Evolutionary conservation across 1,140 invertebrate genomes (phyloP).

Genomic region (Hydropsyche tenuis): DNA sequence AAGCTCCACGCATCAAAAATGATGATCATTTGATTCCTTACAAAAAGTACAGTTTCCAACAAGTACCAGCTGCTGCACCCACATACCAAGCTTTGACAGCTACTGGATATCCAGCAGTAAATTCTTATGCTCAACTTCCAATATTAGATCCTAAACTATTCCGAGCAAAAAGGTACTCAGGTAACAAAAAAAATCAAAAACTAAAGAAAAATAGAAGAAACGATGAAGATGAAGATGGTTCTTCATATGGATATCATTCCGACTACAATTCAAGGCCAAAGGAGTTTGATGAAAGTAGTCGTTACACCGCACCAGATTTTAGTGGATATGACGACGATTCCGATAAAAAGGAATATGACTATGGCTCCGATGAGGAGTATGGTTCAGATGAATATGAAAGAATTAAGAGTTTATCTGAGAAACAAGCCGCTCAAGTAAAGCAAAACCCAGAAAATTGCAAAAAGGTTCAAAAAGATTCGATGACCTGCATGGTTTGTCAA

Average conservation of each 20-base stretch:
- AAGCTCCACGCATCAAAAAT: conserved; percentile 27
- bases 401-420: conserved; percentile 63
- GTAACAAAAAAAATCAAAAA: conserved; percentile 36
- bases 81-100: conserved; percentile 45
- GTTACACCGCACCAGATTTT: conserved; percentile 55
- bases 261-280: conserved; percentile 61
- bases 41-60: conserved; percentile 48
- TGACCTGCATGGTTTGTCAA: conserved; percentile 72
- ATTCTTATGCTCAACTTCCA: conserved; percentile 61
- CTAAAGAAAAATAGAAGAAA: conserved; percentile 10
- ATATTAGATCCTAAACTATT: conserved; percentile 49
- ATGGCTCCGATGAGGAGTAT: conserved; percentile 60
- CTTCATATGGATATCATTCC: conserved; percentile 58
- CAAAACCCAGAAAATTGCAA: conserved; percentile 68
- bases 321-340: conserved; percentile 50
- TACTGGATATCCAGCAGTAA: conserved; percentile 57
- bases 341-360: conserved; percentile 59
- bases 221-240: conserved; percentile 53
- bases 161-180: conserved; percentile 44
- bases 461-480: conserved; percentile 67
- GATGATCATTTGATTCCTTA: conserved; percentile 44
- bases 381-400: conserved; percentile 62
- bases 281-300: conserved; percentile 60
- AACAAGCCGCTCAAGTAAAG: conserved; percentile 64
- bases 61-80: conserved; percentile 19